Base-by-base conservation (phyloP, 1,140 invertebrate species). In the Bombus sylvicola region DNA sequence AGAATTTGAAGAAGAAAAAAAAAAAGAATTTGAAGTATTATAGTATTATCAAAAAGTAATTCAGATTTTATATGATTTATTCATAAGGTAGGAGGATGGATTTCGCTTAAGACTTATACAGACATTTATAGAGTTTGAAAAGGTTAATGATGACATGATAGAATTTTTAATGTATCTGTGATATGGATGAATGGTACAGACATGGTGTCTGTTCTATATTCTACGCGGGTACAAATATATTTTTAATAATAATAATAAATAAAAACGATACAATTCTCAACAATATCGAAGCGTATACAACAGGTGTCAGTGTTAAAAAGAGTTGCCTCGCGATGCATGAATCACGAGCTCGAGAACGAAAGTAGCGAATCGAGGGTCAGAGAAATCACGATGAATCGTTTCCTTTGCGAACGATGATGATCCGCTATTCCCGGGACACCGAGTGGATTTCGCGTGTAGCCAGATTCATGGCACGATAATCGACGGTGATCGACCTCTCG, bases 401-500 rank as follows among this genome's bases (percentile, higher is more conserved):
- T 34, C 62, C 39, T 62, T 53, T 53, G 15, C 43, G 18, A 15
- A 31, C 68, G 22, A n/a, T 59, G 8, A n/a, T 72, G 68, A 57
- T 34, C 39, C 87, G 10, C 34, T 47, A 85, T 79, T 87, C 34
- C 73, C 80, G 53, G 68, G 87, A 88, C 89, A 91, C 84, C 89
- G 83, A 87, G 74, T 90, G 87, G 78, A 90, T 85, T 81, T 88
- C 77, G 89, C 81, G 68, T 79, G 78, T 72, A 88, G 78, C 57
- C 77, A 88, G 90, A 87, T 88, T 88, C 88, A 57, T 80, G 89
- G 87, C 64, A 88, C 84, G 89, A 91, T 91, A 91, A 91, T 90
- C 87, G 89, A 91, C 90, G 89, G 90, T 89, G 90, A 90, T 91
- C 90, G 87, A 90, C 89, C 89, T 90, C 89, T 87, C 76, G 78